Conservation (phyloP, 2,888 invertebrate genomes). For the Belgica antarctica region DNA sequence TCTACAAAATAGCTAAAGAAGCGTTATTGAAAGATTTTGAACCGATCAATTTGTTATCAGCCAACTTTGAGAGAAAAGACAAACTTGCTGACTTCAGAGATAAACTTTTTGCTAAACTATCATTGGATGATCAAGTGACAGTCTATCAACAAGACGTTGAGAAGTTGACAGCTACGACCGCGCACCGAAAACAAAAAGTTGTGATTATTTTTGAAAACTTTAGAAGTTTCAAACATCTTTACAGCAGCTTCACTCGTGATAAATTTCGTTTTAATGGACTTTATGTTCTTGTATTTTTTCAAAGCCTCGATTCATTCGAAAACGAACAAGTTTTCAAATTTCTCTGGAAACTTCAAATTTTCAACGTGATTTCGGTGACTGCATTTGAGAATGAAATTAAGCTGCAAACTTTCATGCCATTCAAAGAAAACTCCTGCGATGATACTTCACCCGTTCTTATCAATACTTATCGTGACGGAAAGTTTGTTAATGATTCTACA, state of each 20-base stretch:
- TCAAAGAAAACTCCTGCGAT: background rate
- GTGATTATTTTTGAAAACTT: no score
- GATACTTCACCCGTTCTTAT: background rate
- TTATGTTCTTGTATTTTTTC: background rate
- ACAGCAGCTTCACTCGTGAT: background rate
- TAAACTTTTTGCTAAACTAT: no score
- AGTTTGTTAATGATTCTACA: background rate
- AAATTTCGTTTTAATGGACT: background rate
- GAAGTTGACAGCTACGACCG: no score
- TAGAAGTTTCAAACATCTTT: no score
- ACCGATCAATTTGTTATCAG: no score
- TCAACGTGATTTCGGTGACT: background rate
- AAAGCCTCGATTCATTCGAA: background rate
- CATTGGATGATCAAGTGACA: no score
- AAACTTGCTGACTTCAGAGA: no score
- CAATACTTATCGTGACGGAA: background rate
- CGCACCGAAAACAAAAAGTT: no score
- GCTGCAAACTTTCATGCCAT: conserved; percentile 5
- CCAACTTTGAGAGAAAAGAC: no score
- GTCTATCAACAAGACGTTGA: no score
- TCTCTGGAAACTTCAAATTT: conserved; percentile 23
- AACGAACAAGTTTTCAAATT: background rate
- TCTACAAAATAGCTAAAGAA: no score
- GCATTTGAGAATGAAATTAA: background rate
- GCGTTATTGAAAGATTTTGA: no score